Percentiles rank a stretch among this genome's conserved stretches.
Evolutionary conservation across 2,888 invertebrate species (phyloP).

Genomic region (Nowickia ferox): DNA sequence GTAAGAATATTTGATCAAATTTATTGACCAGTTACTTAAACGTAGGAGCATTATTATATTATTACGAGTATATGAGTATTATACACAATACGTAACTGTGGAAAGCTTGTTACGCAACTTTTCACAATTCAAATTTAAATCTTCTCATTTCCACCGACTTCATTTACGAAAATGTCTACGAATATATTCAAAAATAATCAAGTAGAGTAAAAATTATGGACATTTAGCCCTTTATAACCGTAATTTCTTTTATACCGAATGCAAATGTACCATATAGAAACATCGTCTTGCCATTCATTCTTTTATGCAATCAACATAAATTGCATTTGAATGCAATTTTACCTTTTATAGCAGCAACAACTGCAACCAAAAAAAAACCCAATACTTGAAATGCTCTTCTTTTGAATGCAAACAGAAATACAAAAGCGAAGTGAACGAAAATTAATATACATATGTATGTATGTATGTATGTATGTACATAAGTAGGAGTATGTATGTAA

Average conservation of each 20-base stretch:
- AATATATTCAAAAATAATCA: not conserved
- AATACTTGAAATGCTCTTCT: slow-evolving; percentile 34
- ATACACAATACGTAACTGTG: too few species aligned
- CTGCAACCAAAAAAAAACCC: slow-evolving; percentile 1
- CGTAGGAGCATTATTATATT: too few species aligned
- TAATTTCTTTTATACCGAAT: slow-evolving; percentile 15
- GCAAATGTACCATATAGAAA: slow-evolving; percentile 36
- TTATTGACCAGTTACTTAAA: too few species aligned
- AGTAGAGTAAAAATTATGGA: not conserved
- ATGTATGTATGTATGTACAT: too few species aligned
- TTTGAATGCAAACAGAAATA: slow-evolving; percentile 4
- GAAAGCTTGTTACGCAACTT: too few species aligned
- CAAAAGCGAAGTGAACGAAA: slow-evolving; percentile 14
- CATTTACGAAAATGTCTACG: not conserved
- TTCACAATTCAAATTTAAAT: too few species aligned
- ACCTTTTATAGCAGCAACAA: slow-evolving; percentile 44
- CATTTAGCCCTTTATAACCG: not conserved
- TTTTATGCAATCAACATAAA: slow-evolving; percentile 7
- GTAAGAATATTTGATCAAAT: too few species aligned
- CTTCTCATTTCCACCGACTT: too few species aligned
- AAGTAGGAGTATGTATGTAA: not conserved
- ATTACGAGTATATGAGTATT: too few species aligned
- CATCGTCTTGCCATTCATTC: slow-evolving; percentile 29
- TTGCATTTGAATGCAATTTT: slow-evolving; percentile 48
- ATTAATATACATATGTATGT: not conserved